Percentiles rank a stretch among this genome's conserved stretches.
phyloP scores from a whole-genome alignment of 2,888 invertebrate species.

The Oegoconia quadripuncta region DNA sequence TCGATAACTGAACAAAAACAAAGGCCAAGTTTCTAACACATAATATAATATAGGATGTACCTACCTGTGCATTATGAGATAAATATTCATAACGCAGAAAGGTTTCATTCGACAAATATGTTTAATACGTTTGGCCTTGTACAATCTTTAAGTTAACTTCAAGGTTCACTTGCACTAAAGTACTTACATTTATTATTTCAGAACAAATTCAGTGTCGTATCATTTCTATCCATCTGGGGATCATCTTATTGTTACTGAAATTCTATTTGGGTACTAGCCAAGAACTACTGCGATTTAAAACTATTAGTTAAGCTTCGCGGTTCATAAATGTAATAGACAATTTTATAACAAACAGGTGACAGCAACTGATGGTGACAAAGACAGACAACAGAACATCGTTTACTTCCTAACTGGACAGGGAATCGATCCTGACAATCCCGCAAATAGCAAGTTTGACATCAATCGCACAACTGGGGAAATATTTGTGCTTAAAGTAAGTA shows the following conservation, averaged over 20 bases:
- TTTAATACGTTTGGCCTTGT: too few species aligned
- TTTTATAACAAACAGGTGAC: slow-evolving; percentile 84
- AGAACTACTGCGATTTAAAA: too few species aligned
- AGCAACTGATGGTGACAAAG: slow-evolving; percentile 97
- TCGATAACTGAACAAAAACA: slow-evolving; percentile 33
- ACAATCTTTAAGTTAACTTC: too few species aligned
- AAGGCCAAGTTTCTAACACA: slow-evolving; percentile 34
- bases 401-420: slow-evolving; percentile 97
- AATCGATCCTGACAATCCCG: slow-evolving; percentile 96
- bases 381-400: slow-evolving; percentile 95
- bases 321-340: too few species aligned
- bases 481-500: slow-evolving; percentile 93
- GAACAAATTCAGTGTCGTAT: neutral
- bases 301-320: too few species aligned
- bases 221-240: too few species aligned
- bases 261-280: too few species aligned
- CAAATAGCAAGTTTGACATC: slow-evolving; percentile 97
- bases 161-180: neutral
- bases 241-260: too few species aligned
- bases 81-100: neutral
- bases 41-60: too few species aligned
- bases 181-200: neutral
- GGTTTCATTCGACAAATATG: neutral
- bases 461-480: slow-evolving; percentile 97
- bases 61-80: too few species aligned